These are phyloP conservation scores for Gryon sp. DNA, from an alignment of 1,140 invertebrate genomes.

Conservation along the genomic window DNA sequence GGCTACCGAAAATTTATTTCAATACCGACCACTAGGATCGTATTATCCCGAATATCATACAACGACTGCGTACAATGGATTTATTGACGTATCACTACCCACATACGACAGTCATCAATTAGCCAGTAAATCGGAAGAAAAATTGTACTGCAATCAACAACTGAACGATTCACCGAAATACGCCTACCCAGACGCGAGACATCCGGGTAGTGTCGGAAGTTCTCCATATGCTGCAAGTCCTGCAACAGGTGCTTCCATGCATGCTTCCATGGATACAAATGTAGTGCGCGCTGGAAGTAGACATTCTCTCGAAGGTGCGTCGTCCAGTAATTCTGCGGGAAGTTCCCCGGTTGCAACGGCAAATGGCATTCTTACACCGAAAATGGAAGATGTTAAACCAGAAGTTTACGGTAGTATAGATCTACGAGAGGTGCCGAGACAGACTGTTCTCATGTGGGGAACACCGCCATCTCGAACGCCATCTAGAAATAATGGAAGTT, in stretches of 20 bases:
- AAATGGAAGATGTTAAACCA: conserved; percentile 83
- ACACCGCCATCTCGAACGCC: conserved; percentile 77
- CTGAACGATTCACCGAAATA: conserved; percentile 78
- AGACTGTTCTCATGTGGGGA: conserved; percentile 94
- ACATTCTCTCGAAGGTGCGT: conserved; percentile 79
- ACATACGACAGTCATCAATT: conserved; percentile 80
- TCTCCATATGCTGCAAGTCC: conserved; percentile 75
- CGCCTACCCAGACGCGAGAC: conserved; percentile 77
- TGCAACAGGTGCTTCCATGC: conserved; percentile 72
- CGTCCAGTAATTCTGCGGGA: conserved; percentile 80
- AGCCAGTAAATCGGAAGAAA: conserved; percentile 81
- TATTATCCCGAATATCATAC: conserved; percentile 89
- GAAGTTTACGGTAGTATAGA: conserved; percentile 75
- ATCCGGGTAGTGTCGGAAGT: conserved; percentile 79
- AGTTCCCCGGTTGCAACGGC: conserved; percentile 79
- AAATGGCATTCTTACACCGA: conserved; percentile 82
- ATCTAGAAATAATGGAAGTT: conserved; percentile 76
- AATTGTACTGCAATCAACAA: conserved; percentile 83
- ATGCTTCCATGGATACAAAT: conserved; percentile 72
- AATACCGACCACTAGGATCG: conserved; percentile 88
- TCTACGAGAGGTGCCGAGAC: conserved; percentile 81
- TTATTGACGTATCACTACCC: conserved; percentile 81
- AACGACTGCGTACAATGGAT: conserved; percentile 80
- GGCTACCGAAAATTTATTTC: conserved; percentile 90
- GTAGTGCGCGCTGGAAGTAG: conserved; percentile 78